Conservation (phyloP, 2,113 vertebrate genomes). For the Chauna torquata region DNA sequence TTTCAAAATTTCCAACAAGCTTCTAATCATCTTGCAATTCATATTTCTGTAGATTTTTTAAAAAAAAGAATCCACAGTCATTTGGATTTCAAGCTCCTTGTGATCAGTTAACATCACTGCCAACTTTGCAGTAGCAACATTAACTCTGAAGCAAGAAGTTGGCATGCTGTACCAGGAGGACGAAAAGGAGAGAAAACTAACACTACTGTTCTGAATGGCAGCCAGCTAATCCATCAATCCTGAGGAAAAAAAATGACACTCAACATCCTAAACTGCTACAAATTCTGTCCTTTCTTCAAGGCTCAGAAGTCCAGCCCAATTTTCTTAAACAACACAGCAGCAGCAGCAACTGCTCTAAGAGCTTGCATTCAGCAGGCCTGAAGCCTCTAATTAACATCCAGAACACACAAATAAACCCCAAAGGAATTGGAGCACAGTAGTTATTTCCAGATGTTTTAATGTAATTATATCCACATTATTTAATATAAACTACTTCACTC, state of each 20-base stretch:
- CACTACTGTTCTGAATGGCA: not conserved
- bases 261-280: not conserved
- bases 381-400: not conserved
- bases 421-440: not conserved
- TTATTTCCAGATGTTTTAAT: not conserved
- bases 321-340: not conserved
- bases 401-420: not conserved
- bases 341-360: not conserved
- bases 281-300: not conserved
- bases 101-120: not conserved
- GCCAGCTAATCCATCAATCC: not conserved
- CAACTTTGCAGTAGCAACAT: not conserved
- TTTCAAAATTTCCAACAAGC: not conserved
- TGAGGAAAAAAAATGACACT: not conserved
- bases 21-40: not conserved
- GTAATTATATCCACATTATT: not conserved
- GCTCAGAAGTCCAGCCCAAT: not conserved
- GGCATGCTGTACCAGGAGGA: not conserved
- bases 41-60: not conserved
- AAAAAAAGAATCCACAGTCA: not conserved
- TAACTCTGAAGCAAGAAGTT: not conserved
- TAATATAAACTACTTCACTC: not conserved
- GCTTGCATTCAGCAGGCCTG: not conserved
- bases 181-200: not conserved
- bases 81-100: not conserved